Conservation (phyloP, 2,797 vertebrate genomes). For the Bryconaethiops microstoma region DNA sequence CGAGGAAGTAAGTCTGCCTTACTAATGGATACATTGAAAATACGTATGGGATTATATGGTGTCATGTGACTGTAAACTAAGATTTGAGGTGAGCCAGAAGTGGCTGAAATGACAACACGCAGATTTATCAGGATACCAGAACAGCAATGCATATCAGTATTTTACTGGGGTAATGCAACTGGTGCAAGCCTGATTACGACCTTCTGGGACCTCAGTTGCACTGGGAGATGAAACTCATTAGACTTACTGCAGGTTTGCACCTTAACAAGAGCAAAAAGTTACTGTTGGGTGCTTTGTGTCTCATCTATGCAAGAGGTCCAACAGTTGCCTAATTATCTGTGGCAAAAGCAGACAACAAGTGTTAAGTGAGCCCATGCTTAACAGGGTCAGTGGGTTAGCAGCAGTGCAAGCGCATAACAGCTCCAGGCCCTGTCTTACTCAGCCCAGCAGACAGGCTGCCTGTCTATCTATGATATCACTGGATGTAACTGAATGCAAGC, state of each 20-base stretch:
- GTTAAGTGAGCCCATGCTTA: not conserved
- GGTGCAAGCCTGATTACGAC: not conserved
- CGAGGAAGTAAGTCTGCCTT: not conserved
- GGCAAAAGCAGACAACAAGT: conserved; percentile 1
- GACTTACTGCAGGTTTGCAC: not conserved
- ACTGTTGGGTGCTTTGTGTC: not conserved
- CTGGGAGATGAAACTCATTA: not conserved
- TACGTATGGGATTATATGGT: no score
- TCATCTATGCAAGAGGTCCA: not conserved
- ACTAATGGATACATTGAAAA: not conserved
- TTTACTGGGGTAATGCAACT: not conserved
- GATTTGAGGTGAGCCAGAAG: no score
- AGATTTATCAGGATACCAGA: not conserved
- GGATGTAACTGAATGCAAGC: not conserved
- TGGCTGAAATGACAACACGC: not conserved
- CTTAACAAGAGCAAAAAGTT: not conserved
- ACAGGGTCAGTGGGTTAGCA: conserved; percentile 2
- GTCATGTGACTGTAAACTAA: no score
- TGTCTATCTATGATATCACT: not conserved
- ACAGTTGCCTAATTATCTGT: conserved; percentile 3
- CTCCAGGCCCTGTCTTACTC: not conserved
- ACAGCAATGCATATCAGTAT: not conserved
- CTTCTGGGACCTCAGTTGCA: not conserved
- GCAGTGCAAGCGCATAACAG: not conserved
- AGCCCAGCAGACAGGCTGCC: not conserved